phyloP scores from a whole-genome alignment of 1,140 invertebrate species.

The Drosophila murphyi region DNA sequence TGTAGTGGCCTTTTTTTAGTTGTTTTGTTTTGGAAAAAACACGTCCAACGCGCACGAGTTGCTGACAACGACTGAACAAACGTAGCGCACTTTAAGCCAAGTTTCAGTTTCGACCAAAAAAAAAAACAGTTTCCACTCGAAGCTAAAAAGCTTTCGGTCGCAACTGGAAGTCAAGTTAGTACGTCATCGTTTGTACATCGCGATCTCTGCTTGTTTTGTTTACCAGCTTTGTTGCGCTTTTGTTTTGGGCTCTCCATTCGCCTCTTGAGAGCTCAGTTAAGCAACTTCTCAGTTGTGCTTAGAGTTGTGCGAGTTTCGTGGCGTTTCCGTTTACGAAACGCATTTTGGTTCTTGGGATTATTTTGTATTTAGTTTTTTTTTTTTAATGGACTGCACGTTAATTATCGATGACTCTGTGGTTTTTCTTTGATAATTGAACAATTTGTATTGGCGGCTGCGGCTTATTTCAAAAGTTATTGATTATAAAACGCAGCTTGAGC shows the following conservation, averaged over 20 bases:
- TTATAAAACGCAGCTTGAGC: slow-evolving; percentile 62
- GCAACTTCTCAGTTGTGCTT: slow-evolving; percentile 13
- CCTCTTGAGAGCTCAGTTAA: slow-evolving; percentile 24
- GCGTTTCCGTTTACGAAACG: slow-evolving; percentile 54
- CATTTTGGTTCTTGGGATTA: slow-evolving; percentile 39
- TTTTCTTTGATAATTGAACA: slow-evolving; percentile 70
- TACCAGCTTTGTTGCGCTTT: slow-evolving; percentile 62
- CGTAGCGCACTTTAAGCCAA: slow-evolving; percentile 49
- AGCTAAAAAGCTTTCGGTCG: slow-evolving; percentile 23
- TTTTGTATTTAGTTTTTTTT: slow-evolving; percentile 21
- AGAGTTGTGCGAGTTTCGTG: slow-evolving; percentile 19
- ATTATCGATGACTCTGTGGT: slow-evolving; percentile 77
- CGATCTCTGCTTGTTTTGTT: slow-evolving; percentile 77
- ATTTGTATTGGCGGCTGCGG: slow-evolving; percentile 59
- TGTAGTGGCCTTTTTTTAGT: slow-evolving; percentile 27
- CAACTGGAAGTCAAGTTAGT: slow-evolving; percentile 29
- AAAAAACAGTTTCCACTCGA: slow-evolving; percentile 9
- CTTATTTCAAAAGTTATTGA: slow-evolving; percentile 76
- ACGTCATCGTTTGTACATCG: slow-evolving; percentile 60
- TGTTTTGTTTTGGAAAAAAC: slow-evolving; percentile 41
- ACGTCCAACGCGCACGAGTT: slow-evolving; percentile 78
- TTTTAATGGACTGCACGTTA: slow-evolving; percentile 71
- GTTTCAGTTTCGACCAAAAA: slow-evolving; percentile 43
- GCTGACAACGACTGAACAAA: slow-evolving; percentile 64
- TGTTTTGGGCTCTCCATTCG: slow-evolving; percentile 78